A percentile compares a stretch with the other conserved stretches of the same genome.
These are phyloP conservation scores for Siniperca scherzeri DNA, from an alignment of 2,797 vertebrate genomes.

Conservation along the genomic window DNA sequence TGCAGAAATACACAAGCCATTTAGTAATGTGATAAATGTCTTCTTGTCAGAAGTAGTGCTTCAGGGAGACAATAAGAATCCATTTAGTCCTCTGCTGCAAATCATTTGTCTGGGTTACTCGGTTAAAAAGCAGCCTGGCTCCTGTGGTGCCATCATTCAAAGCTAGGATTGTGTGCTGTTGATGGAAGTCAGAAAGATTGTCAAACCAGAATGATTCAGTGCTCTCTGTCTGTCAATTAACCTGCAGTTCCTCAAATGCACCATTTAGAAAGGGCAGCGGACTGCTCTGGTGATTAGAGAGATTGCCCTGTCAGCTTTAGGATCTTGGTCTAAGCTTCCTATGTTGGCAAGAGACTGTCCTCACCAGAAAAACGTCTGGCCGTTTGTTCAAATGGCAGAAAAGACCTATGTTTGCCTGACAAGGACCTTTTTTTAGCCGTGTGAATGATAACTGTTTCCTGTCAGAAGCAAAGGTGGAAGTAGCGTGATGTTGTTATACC, in stretches of 20 bases:
- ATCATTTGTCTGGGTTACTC: conserved; percentile 56
- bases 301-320: background rate
- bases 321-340: background rate
- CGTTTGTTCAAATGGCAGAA: background rate
- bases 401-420: background rate
- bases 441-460: background rate
- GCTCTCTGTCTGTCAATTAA: conserved; percentile 1
- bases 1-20: conserved; percentile 36
- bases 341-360: background rate
- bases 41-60: conserved; percentile 39
- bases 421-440: background rate
- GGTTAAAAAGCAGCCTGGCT: conserved; percentile 29
- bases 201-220: conserved; percentile 10
- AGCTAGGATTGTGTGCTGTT: conserved; percentile 10
- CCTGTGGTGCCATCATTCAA: conserved; percentile 25
- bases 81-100: conserved; percentile 43
- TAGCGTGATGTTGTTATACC: background rate
- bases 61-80: conserved; percentile 46
- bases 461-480: background rate
- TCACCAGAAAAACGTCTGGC: background rate
- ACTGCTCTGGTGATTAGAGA: conserved; percentile 9
- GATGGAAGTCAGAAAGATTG: conserved; percentile 29
- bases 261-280: background rate
- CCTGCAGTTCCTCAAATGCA: conserved; percentile 12
- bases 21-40: conserved; percentile 54